These are phyloP conservation scores for Meleagris gallopavo DNA, from an alignment of 2,113 vertebrate species.

Conservation along the genomic window DNA sequence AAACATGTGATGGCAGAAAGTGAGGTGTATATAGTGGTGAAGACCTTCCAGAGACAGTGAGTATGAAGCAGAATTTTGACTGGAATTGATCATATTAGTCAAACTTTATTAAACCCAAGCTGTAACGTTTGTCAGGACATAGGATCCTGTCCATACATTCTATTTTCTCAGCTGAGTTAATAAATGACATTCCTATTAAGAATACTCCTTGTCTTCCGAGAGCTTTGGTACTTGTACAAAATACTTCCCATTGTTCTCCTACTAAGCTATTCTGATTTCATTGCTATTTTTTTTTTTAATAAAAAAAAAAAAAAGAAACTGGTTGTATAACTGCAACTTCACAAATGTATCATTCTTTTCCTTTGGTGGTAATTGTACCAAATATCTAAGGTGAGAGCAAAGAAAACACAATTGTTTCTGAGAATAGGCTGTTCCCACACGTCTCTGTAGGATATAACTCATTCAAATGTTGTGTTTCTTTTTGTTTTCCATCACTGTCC, in stretches of 20 bases:
- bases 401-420: not conserved
- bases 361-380: not conserved
- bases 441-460: conserved; percentile 26
- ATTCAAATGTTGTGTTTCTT: conserved; percentile 1
- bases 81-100: rapidly evolving
- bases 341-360: not conserved
- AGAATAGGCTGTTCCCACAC: not conserved
- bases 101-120: not conserved
- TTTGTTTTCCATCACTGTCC: conserved; percentile 30
- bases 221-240: not conserved
- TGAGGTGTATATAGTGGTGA: not conserved
- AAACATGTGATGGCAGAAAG: not conserved
- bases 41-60: not conserved
- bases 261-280: not conserved
- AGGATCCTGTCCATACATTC: not conserved
- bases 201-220: not conserved
- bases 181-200: not conserved
- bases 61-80: not conserved
- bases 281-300: not conserved
- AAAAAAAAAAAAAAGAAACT: not conserved
- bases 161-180: not conserved
- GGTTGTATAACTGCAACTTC: not conserved
- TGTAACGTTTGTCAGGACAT: not conserved
- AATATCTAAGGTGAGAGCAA: not conserved
- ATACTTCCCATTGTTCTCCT: not conserved